Conservation (phyloP, 1,140 invertebrate genomes). For the Drosophila pseudoobscura region DNA sequence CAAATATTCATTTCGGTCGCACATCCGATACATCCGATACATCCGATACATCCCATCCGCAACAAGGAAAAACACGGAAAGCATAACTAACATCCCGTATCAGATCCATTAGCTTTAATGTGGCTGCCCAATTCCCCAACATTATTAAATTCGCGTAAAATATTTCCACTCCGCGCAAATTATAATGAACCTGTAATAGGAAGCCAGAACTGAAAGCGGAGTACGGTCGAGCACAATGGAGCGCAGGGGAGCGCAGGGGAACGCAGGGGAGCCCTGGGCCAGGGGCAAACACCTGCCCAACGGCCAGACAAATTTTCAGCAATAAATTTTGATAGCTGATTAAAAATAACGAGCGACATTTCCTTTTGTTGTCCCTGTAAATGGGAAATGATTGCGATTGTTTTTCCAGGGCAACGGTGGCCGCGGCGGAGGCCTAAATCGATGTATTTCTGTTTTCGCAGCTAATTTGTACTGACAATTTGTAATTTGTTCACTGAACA, state of each 20-base stretch:
- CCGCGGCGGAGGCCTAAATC: too few relatives aligned
- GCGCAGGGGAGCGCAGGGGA: too few relatives aligned
- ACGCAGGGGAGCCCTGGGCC: not conserved
- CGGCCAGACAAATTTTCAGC: constrained; percentile 66
- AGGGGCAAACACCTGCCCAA: constrained; percentile 33
- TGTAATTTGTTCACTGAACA: constrained; percentile 20
- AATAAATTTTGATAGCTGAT: constrained; percentile 74
- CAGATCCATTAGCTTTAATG: constrained; percentile 53
- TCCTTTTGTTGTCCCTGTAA: constrained; percentile 67
- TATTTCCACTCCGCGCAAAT: constrained; percentile 22
- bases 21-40: constrained; percentile 14
- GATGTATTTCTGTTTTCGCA: constrained; percentile 21
- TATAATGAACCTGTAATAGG: constrained; percentile 41
- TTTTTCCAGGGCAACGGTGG: not conserved
- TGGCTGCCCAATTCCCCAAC: constrained; percentile 36
- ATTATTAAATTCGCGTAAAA: constrained; percentile 59
- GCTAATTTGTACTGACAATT: constrained; percentile 43
- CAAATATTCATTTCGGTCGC: constrained; percentile 15
- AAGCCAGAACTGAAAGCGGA: constrained; percentile 1
- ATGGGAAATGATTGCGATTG: constrained; percentile 60
- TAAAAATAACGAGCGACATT: constrained; percentile 75
- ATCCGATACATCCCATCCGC: not conserved
- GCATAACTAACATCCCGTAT: constrained; percentile 19
- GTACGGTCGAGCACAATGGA: too few relatives aligned
- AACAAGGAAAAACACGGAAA: constrained; percentile 3